phyloP scores from a whole-genome alignment of 2,797 vertebrate species.

The Steatocranus sp. region DNA sequence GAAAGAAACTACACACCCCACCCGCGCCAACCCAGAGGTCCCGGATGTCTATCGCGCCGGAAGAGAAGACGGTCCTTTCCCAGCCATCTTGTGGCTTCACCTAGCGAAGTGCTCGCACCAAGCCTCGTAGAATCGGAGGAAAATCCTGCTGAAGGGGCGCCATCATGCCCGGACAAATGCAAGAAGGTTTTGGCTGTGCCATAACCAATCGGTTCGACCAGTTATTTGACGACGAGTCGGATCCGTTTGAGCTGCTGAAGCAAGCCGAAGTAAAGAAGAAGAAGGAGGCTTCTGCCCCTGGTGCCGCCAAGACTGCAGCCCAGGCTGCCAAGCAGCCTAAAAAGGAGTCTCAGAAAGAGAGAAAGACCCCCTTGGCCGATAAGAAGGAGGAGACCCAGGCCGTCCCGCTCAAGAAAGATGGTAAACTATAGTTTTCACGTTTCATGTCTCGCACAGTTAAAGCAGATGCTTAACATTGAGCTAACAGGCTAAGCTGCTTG shows the following conservation, averaged over 20 bases:
- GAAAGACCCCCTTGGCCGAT: constrained; percentile 81
- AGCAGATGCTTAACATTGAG: neutral
- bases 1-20: constrained; percentile 78
- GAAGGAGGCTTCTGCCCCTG: constrained; percentile 87
- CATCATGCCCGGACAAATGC: constrained; percentile 99
- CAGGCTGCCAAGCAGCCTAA: constrained; percentile 86
- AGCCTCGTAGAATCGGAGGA: constrained; percentile 96
- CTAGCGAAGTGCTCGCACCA: constrained; percentile 88
- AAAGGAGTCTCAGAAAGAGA: constrained; percentile 94
- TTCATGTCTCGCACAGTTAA: neutral
- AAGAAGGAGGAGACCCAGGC: constrained; percentile 87
- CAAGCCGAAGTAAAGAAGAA: constrained; percentile 85
- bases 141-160: constrained; percentile 94
- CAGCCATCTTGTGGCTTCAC: constrained; percentile 98
- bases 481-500: constrained; percentile 40
- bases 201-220: constrained; percentile 98
- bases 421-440: constrained; percentile 57
- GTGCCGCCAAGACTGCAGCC: constrained; percentile 83
- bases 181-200: constrained; percentile 97
- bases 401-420: constrained; percentile 91
- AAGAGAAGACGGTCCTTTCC: constrained; percentile 94
- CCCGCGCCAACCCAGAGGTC: constrained; percentile 61
- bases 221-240: constrained; percentile 95
- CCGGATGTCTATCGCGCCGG: constrained; percentile 94
- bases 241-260: constrained; percentile 93